phyloP scores from a whole-genome alignment of 2,113 vertebrate species.

The Baryphthengus martii region DNA sequence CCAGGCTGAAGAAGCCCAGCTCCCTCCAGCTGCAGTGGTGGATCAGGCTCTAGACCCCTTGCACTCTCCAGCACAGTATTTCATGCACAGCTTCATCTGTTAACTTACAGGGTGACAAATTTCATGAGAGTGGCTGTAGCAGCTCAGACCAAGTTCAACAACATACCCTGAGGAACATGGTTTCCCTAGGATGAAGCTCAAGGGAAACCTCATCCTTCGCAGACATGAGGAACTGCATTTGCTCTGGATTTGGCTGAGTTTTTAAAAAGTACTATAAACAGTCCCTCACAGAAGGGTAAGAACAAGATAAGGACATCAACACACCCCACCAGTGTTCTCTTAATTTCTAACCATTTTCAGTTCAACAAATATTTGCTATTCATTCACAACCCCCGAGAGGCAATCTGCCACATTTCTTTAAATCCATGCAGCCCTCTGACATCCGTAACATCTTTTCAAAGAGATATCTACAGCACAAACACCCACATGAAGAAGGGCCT shows the following conservation, averaged over 20 bases:
- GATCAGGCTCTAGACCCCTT: too few species aligned
- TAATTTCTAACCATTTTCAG: background rate
- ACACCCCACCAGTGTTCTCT: background rate
- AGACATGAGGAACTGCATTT: background rate
- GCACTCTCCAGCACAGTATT: background rate
- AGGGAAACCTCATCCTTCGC: too few species aligned
- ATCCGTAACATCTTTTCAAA: background rate
- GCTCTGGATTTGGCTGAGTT: background rate
- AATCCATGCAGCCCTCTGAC: background rate
- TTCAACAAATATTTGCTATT: background rate
- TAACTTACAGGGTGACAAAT: too few species aligned
- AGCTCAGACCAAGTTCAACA: background rate
- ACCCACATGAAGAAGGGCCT: rapidly evolving
- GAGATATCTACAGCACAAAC: background rate
- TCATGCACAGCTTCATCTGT: background rate
- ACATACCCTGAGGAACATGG: rapidly evolving
- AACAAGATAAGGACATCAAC: background rate
- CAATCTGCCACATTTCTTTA: background rate
- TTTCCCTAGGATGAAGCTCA: background rate
- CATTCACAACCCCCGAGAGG: background rate
- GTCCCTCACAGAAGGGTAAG: rapidly evolving
- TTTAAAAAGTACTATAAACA: background rate
- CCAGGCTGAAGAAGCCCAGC: background rate
- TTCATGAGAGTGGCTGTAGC: background rate
- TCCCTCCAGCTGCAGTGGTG: background rate